Evolutionary conservation across 2,888 invertebrate genomes (phyloP).

Genomic region (Smittia sp.): DNA sequence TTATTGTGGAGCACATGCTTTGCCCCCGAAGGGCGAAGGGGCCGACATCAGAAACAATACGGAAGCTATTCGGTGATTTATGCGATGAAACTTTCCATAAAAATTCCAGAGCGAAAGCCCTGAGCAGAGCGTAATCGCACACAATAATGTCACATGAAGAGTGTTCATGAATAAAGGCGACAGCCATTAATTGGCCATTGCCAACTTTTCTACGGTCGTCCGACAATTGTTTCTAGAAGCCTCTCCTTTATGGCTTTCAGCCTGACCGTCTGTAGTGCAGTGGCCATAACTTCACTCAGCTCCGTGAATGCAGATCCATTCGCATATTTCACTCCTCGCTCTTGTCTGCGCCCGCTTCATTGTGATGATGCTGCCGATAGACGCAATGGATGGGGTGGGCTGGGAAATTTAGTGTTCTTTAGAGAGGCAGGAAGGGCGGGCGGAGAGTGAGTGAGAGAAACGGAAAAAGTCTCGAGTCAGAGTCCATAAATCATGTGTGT

Average conservation of each 20-base stretch:
- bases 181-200: not conserved
- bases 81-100: too few relatives aligned
- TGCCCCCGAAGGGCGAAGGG: too few relatives aligned
- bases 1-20: too few relatives aligned
- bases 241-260: not conserved
- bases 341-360: not conserved
- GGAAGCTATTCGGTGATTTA: too few relatives aligned
- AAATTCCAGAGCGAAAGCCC: too few relatives aligned
- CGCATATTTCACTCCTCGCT: not conserved
- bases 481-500: not conserved
- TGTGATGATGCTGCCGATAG: not conserved
- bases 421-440: too few relatives aligned
- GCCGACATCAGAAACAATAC: too few relatives aligned
- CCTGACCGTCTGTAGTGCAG: not conserved
- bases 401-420: not conserved
- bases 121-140: too few relatives aligned
- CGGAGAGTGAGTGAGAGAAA: too few relatives aligned
- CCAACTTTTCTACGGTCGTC: not conserved
- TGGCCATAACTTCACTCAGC: not conserved
- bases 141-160: not conserved
- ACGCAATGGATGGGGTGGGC: not conserved
- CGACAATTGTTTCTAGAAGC: not conserved
- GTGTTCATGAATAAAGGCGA: not conserved
- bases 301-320: too few relatives aligned
- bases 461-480: not conserved